Percentiles rank a stretch among this genome's conserved stretches.
Conservation (phyloP, 92 coral and sea anemone genomes). For the Epizoanthus stellaris region DNA sequence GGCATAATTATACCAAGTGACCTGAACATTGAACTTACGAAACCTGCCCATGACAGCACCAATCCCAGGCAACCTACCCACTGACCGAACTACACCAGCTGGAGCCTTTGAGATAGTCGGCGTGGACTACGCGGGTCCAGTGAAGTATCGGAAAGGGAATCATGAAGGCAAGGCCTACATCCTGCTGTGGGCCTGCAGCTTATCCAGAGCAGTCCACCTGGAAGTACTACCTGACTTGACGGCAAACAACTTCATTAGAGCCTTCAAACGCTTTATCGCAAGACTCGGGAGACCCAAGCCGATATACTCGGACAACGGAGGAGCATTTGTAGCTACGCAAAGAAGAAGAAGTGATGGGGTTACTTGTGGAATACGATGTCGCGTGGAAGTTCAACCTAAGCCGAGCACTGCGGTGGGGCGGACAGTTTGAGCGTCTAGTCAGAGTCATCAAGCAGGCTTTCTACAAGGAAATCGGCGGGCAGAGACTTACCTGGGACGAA, state of each 20-base stretch:
- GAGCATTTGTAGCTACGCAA: slow-evolving; percentile 9
- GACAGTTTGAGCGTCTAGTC: background rate
- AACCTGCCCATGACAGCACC: slow-evolving; percentile 4
- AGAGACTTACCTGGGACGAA: background rate
- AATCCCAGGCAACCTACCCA: slow-evolving; percentile 4
- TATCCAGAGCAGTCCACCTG: slow-evolving; percentile 1
- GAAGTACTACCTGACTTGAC: background rate
- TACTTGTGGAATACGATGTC: slow-evolving; percentile 17
- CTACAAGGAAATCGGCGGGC: background rate
- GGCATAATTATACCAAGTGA: too few species aligned
- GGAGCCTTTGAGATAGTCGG: slow-evolving; percentile 27
- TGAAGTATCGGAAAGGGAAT: slow-evolving; percentile 6
- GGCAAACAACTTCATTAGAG: background rate
- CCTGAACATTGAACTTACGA: too few species aligned
- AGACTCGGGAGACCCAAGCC: background rate
- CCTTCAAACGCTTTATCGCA: background rate
- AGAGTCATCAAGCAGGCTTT: slow-evolving; percentile 16
- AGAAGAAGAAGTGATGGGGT: slow-evolving; percentile 39
- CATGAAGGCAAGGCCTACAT: background rate
- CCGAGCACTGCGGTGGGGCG: too few species aligned
- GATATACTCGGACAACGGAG: slow-evolving; percentile 16
- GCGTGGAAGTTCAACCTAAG: too few species aligned
- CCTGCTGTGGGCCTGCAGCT: background rate
- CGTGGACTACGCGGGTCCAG: slow-evolving; percentile 21
- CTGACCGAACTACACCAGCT: slow-evolving; percentile 15